Base-by-base conservation (phyloP, 2,113 vertebrate genomes). In the Dermatemys mawii region DNA sequence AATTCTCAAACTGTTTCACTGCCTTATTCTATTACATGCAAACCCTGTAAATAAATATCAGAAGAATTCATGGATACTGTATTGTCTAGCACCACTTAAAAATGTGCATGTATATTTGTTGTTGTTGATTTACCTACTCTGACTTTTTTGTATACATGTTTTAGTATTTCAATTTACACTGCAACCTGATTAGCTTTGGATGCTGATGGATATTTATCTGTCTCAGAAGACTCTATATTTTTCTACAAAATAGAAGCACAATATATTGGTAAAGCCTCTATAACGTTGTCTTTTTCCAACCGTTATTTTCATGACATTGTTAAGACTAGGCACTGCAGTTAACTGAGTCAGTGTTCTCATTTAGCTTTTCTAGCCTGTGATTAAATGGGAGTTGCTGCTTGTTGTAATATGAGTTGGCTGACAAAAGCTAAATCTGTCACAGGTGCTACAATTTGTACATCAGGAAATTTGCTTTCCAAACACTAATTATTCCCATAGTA, bases 401-500 rank as follows among this genome's bases (percentile, higher is more conserved):
- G 51, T 95, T 97, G 86, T 92, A 53, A 92, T 96, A 2, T 87
- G 88, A 96, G 86, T 96, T 83, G 93, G 75, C 89, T 95, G 81
- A 93, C 78, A 97, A 97, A 97, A 96, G 88, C 93, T 92, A 86
- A 97, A 93, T 96, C 92, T 97, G 94, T 97, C 97, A 95, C 96
- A 97, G 94, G 94, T 97, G 94, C 93, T 97, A 85, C 90, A 94
- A 96, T 98, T 97, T 97, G 84, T 97, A 88, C 94, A 94, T 98
- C 96, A 97, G 90, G 98, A 98, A 97, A 96, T 97, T 90, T 97
- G 80, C 95, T 97, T 97, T 84, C 63, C 84, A 96, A 96, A 96
- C 91, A 83, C 95, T 97, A 97, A 97, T 98, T 97, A 97, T 97
- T 96, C 85, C 88, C 91, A 78, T 97, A 98, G 89, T 96, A 86